Evolutionary conservation across 2,113 vertebrate species (phyloP).

Genomic region (Sminthopsis crassicaudata): DNA sequence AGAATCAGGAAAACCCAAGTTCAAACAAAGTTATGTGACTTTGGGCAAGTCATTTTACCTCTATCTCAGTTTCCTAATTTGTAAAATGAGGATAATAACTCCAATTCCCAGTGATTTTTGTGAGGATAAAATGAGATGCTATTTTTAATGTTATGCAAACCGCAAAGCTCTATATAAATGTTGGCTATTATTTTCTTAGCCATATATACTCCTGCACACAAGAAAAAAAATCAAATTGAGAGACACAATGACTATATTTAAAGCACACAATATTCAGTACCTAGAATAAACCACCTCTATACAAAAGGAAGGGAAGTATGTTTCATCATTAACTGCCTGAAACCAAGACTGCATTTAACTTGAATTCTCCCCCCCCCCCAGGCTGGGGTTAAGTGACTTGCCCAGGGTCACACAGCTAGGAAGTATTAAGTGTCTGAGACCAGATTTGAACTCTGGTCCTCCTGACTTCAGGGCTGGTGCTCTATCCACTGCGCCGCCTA

Average conservation of each 20-base stretch:
- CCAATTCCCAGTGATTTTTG: not conserved
- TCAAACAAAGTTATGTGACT: not conserved
- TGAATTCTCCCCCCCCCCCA: too few species aligned
- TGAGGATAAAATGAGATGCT: not conserved
- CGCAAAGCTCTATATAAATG: not conserved
- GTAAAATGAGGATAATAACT: not conserved
- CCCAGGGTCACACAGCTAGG: too few species aligned
- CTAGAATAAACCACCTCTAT: not conserved
- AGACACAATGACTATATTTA: not conserved
- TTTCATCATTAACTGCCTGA: not conserved
- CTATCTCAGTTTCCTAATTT: not conserved
- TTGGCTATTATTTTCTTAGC: not conserved
- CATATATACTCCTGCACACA: not conserved
- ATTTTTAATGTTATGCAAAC: not conserved
- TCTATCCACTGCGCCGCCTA: too few species aligned
- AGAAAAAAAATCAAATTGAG: not conserved
- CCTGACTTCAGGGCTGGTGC: too few species aligned
- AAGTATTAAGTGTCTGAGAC: too few species aligned
- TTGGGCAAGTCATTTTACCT: not conserved
- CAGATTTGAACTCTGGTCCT: too few species aligned
- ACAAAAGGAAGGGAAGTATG: not conserved
- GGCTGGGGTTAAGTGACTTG: too few species aligned
- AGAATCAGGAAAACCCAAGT: not conserved
- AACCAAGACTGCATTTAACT: not conserved
- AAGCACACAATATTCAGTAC: not conserved